phyloP scores from a whole-genome alignment of 2,113 vertebrate species.

The Nothoprocta perdicaria region DNA sequence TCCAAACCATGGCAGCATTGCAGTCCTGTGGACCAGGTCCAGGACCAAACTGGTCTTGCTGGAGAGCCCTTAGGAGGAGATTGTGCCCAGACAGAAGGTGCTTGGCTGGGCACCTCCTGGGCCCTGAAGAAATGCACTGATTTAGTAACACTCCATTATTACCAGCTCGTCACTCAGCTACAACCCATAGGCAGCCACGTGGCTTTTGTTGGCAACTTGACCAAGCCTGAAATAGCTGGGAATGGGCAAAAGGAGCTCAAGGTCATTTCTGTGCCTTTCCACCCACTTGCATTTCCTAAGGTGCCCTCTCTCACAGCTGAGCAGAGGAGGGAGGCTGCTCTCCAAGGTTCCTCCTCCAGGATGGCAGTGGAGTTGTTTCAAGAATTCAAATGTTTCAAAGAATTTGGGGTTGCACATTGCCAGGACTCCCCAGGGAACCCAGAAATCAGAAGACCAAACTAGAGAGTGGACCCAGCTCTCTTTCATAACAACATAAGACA shows the following conservation, averaged over 20 bases:
- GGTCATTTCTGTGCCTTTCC: neutral
- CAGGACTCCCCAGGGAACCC: neutral
- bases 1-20: neutral
- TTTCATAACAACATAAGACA: neutral
- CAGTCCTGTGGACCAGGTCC: neutral
- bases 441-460: neutral
- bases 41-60: neutral
- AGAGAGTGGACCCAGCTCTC: neutral
- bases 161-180: neutral
- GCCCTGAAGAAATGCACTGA: neutral
- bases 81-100: neutral
- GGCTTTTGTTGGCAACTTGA: neutral
- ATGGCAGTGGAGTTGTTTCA: neutral
- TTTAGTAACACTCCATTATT: neutral
- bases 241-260: neutral
- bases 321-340: neutral
- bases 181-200: neutral
- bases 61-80: neutral
- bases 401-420: neutral
- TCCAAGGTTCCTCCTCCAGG: neutral
- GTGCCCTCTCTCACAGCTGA: neutral
- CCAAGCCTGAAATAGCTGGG: rapidly evolving
- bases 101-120: neutral
- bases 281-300: neutral
- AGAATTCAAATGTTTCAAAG: neutral